Evolutionary conservation across 2,888 invertebrate species (phyloP).

Genomic region (Crematogaster levior): DNA sequence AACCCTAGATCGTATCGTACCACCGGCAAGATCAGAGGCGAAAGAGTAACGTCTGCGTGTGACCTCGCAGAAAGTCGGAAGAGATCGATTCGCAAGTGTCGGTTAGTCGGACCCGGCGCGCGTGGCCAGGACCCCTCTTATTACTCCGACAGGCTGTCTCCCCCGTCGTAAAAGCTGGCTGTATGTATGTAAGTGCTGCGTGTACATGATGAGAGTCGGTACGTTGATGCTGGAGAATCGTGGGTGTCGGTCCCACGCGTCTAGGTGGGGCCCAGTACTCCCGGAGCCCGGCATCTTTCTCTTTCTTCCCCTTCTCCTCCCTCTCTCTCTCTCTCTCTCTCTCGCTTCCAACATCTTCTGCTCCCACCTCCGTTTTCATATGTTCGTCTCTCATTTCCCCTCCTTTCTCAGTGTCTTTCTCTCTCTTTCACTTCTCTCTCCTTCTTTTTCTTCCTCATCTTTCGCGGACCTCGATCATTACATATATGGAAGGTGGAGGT

Average conservation of each 20-base stretch:
- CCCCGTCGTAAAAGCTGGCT: conserved; percentile 77
- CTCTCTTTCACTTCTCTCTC: conserved; percentile 4
- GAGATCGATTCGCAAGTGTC: conserved; percentile 64
- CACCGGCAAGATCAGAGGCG: conserved; percentile 73
- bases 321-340: conserved; percentile 50
- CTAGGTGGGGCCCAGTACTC: conserved; percentile 83
- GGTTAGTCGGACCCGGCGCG: conserved; percentile 69
- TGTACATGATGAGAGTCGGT: conserved; percentile 76
- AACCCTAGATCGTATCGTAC: conserved; percentile 52
- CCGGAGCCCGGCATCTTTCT: conserved; percentile 61
- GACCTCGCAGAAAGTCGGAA: conserved; percentile 51
- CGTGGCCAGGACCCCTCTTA: conserved; percentile 78
- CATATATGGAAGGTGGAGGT: conserved; percentile 79
- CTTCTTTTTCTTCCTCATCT: conserved; percentile 45
- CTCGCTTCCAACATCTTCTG: conserved; percentile 36
- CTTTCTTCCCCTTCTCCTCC: conserved; percentile 56
- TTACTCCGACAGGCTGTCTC: conserved; percentile 79
- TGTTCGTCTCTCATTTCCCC: conserved; percentile 48
- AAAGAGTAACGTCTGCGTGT: conserved; percentile 71
- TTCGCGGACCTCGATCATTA: conserved; percentile 77
- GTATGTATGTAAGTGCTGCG: conserved; percentile 75
- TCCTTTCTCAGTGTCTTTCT: conserved; percentile 37
- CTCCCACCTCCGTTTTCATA: conserved; percentile 51
- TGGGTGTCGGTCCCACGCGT: conserved; percentile 86
- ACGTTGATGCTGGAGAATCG: conserved; percentile 78